Conservation (phyloP, 1,140 invertebrate species). For the Drosophila gunungcola region DNA sequence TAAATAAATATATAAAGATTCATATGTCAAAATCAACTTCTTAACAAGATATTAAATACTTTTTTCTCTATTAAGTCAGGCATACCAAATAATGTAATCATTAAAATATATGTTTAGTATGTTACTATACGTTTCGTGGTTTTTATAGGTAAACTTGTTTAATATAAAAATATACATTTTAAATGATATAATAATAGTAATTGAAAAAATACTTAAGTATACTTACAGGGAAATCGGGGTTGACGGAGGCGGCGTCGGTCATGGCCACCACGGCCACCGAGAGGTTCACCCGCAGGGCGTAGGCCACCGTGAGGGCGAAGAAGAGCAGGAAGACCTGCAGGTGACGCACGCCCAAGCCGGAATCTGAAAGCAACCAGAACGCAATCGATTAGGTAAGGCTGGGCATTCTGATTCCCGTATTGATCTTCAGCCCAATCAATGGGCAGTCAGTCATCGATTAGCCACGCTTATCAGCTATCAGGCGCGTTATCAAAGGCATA, state of each 20-base stretch:
- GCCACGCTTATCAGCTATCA: slow-evolving; percentile 19
- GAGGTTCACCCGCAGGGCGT: slow-evolving; percentile 88
- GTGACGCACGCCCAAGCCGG: slow-evolving; percentile 88
- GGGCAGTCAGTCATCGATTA: slow-evolving; percentile 34
- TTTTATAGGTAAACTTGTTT: too few relatives aligned
- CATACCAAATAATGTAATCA: too few relatives aligned
- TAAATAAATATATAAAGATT: too few relatives aligned
- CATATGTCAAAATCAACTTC: too few relatives aligned
- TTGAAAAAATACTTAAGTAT: not conserved
- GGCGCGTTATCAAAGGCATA: slow-evolving; percentile 8
- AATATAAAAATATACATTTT: too few relatives aligned
- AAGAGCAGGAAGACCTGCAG: slow-evolving; percentile 88
- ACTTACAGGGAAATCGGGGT: slow-evolving; percentile 79
- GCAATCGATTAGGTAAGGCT: slow-evolving; percentile 26
- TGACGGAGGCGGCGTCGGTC: slow-evolving; percentile 64
- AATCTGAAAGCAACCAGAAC: slow-evolving; percentile 45
- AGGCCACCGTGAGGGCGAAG: slow-evolving; percentile 87
- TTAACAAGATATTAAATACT: too few relatives aligned
- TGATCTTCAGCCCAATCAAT: slow-evolving; percentile 38
- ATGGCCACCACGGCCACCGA: slow-evolving; percentile 87
- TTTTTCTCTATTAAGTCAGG: too few relatives aligned
- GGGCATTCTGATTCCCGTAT: slow-evolving; percentile 23
- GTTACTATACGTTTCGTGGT: too few relatives aligned
- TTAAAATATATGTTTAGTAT: too few relatives aligned
- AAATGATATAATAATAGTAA: not conserved